phyloP scores from a whole-genome alignment of 2,797 vertebrate species.

The Aviceda cuculoides region DNA sequence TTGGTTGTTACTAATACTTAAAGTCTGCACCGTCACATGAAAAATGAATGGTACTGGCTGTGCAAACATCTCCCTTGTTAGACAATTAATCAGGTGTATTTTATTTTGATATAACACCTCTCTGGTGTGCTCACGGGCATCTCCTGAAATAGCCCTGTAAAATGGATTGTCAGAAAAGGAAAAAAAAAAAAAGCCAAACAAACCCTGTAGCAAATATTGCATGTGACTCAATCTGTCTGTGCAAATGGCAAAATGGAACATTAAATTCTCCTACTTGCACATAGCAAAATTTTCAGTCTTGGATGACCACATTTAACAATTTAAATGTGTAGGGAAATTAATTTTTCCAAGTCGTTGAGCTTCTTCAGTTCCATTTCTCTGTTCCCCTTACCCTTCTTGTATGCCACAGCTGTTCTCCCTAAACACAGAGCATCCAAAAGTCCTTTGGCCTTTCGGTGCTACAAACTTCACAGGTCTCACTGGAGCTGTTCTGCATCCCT shows the following conservation, averaged over 20 bases:
- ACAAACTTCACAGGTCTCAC: background rate
- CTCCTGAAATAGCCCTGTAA: background rate
- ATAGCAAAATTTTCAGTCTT: background rate
- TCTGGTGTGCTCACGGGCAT: background rate
- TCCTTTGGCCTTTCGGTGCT: background rate
- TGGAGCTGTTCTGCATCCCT: background rate
- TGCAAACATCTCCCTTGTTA: conserved; percentile 40
- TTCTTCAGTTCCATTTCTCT: background rate
- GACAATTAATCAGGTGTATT: conserved; percentile 55
- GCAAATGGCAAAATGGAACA: background rate
- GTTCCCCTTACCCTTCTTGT: background rate
- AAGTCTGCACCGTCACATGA: conserved; percentile 4
- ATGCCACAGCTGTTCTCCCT: background rate
- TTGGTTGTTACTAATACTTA: conserved; percentile 3
- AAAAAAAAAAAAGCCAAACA: background rate
- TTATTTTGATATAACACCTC: conserved; percentile 43
- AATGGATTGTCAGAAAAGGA: background rate
- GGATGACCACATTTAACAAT: background rate
- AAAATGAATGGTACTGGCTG: conserved; percentile 36
- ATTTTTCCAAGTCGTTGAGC: background rate
- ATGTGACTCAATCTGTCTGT: background rate
- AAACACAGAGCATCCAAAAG: background rate
- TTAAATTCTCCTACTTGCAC: background rate
- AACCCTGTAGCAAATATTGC: background rate
- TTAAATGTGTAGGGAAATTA: background rate